phyloP scores from a whole-genome alignment of 2,888 invertebrate species.

The Esperia sulphurella region DNA sequence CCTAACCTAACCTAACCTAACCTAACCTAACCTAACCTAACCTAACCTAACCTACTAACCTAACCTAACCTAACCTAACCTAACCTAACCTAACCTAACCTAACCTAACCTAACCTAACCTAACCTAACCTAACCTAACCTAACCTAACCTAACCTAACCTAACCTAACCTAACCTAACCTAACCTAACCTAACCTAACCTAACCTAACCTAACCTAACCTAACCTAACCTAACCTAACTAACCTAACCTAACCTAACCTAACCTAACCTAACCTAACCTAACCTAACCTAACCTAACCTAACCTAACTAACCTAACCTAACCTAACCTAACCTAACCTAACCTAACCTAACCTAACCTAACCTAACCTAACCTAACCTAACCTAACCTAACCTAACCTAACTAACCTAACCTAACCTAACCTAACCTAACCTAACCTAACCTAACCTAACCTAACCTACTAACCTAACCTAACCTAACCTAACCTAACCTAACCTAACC shows the following conservation, averaged over 20 bases:
- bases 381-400: constrained; percentile 8
- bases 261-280: constrained; percentile 14
- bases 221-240: constrained; percentile 11
- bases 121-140: constrained; percentile 12
- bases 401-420: constrained; percentile 14
- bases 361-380: constrained; percentile 13
- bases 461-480: too few relatives aligned
- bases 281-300: constrained; percentile 5
- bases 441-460: constrained; percentile 16
- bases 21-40: constrained; percentile 2
- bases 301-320: constrained; percentile 13
- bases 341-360: constrained; percentile 14
- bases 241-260: constrained; percentile 14
- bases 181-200: constrained; percentile 10
- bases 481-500: constrained; percentile 20
- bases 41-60: too few relatives aligned
- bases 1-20: constrained; percentile 8
- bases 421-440: constrained; percentile 15
- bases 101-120: constrained; percentile 13
- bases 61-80: background rate
- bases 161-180: constrained; percentile 11
- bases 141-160: constrained; percentile 10
- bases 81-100: constrained; percentile 9
- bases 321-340: constrained; percentile 15
- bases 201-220: constrained; percentile 8